Evolutionary conservation across 2,113 vertebrate species (phyloP).

Genomic region (Alligator mississippiensis): DNA sequence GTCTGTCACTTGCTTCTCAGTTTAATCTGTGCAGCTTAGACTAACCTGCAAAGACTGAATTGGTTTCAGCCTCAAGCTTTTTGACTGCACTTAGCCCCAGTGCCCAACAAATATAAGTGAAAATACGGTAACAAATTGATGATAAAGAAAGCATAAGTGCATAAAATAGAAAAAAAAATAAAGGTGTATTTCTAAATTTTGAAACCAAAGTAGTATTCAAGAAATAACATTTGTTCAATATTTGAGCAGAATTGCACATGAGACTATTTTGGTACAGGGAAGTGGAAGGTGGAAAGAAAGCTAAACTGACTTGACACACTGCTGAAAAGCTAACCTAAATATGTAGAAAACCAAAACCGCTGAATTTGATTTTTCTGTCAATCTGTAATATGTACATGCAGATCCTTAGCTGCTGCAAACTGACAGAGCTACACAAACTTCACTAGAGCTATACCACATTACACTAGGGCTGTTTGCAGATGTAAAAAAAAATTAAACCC

Average conservation of each 20-base stretch:
- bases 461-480: neutral
- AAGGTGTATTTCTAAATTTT: neutral
- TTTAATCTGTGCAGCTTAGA: too few species aligned
- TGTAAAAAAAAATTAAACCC: too few species aligned
- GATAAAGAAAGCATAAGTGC: too few species aligned
- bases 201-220: neutral
- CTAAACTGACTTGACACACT: neutral
- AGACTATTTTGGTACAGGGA: neutral
- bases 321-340: conserved; percentile 5
- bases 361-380: conserved; percentile 9
- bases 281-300: neutral
- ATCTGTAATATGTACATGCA: conserved; percentile 21
- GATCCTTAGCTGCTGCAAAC: conserved; percentile 20
- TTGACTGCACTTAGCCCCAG: too few species aligned
- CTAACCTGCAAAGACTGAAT: too few species aligned
- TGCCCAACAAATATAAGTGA: too few species aligned
- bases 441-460: neutral
- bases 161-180: neutral
- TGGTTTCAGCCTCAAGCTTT: too few species aligned
- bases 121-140: too few species aligned
- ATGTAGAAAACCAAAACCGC: neutral
- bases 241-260: conserved; percentile 4
- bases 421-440: neutral
- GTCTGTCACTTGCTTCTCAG: too few species aligned
- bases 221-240: neutral